These are phyloP conservation scores for Ostrea denselamellosa DNA, from an alignment of 1,140 invertebrate genomes.

Conservation along the genomic window DNA sequence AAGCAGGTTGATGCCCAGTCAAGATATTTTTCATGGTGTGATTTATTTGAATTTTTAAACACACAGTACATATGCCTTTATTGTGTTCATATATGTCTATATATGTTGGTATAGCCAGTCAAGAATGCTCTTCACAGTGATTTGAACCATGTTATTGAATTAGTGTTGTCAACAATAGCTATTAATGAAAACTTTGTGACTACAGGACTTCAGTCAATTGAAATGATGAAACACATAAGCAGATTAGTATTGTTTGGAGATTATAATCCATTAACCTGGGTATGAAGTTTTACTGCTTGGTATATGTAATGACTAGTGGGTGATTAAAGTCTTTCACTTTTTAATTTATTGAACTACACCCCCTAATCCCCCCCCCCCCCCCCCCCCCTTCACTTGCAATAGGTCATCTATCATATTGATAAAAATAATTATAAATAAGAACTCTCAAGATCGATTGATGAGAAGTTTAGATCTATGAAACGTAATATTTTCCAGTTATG, in stretches of 20 bases:
- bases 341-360: not conserved
- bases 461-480: not conserved
- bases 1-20: not conserved
- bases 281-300: not conserved
- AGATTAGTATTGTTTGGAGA: slow-evolving; percentile 11
- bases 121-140: not conserved
- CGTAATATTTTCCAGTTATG: not conserved
- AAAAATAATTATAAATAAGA: not conserved
- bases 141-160: slow-evolving; percentile 14
- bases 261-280: slow-evolving; percentile 10
- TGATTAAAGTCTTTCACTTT: not conserved
- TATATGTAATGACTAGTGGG: not conserved
- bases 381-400: too few relatives aligned
- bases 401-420: not conserved
- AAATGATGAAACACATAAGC: slow-evolving; percentile 32
- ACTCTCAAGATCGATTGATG: not conserved
- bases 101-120: not conserved
- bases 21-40: not conserved
- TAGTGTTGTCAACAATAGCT: slow-evolving; percentile 1
- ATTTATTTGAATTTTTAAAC: not conserved
- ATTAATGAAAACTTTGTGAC: not conserved
- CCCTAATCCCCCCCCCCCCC: not conserved
- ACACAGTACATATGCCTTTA: not conserved
- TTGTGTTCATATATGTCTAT: not conserved
- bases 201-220: not conserved